phyloP scores from a whole-genome alignment of 2,888 invertebrate species.

The Dynastes tityus region DNA sequence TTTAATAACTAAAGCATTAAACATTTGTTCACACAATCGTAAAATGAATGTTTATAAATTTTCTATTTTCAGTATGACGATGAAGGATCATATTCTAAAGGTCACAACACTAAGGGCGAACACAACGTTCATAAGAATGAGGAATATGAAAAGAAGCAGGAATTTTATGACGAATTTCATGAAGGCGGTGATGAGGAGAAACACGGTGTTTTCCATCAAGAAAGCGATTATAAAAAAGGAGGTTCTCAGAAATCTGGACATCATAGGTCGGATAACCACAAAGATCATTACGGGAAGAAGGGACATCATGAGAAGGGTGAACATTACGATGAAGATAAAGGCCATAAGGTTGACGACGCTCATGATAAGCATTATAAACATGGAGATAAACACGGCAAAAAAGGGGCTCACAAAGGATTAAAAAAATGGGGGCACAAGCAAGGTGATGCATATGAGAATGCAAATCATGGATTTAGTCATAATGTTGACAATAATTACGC shows the following conservation, averaged over 20 bases:
- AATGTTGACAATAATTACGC: conserved; percentile 79
- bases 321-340: conserved; percentile 85
- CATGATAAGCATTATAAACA: conserved; percentile 85
- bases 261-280: conserved; percentile 83
- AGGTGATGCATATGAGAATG: conserved; percentile 51
- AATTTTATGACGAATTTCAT: conserved; percentile 89
- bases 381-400: conserved; percentile 83
- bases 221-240: conserved; percentile 80
- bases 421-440: conserved; percentile 81
- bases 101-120: conserved; percentile 89
- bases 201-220: conserved; percentile 86
- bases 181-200: conserved; percentile 87
- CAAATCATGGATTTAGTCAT: conserved; percentile 58
- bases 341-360: conserved; percentile 84
- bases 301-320: conserved; percentile 86
- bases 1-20: too few species aligned
- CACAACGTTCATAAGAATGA: conserved; percentile 89
- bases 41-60: neutral
- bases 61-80: conserved; percentile 62
- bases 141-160: conserved; percentile 89
- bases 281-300: conserved; percentile 86
- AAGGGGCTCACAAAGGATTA: conserved; percentile 85
- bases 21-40: too few species aligned
- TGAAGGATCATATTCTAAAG: conserved; percentile 75
- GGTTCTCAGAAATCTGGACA: conserved; percentile 87